phyloP scores from a whole-genome alignment of 2,797 vertebrate genomes.

The Pipistrellus pygmaeus region DNA sequence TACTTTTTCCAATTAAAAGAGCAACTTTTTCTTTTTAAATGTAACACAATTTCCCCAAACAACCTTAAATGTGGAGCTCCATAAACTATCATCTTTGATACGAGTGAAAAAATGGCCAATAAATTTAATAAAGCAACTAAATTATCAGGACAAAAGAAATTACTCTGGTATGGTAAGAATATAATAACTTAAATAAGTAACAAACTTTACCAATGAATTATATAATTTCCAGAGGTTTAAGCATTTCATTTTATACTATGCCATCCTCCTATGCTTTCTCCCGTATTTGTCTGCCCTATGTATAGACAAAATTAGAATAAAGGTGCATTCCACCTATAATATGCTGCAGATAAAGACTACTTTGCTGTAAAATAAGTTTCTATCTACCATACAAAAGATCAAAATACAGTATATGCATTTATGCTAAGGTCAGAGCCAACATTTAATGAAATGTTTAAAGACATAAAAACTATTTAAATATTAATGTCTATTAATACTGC shows the following conservation, averaged over 20 bases:
- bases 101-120: constrained; percentile 19
- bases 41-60: background rate
- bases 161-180: constrained; percentile 38
- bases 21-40: constrained; percentile 36
- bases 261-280: constrained; percentile 26
- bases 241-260: constrained; percentile 44
- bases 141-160: constrained; percentile 42
- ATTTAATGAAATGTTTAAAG: constrained; percentile 72
- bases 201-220: constrained; percentile 2
- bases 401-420: constrained; percentile 67
- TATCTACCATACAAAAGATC: constrained; percentile 70
- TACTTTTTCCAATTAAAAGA: constrained; percentile 21
- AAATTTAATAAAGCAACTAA: constrained; percentile 13
- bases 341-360: constrained; percentile 68
- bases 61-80: constrained; percentile 7
- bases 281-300: background rate
- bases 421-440: constrained; percentile 74
- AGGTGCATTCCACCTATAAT: constrained; percentile 57
- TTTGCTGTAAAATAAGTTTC: constrained; percentile 65
- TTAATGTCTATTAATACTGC: constrained; percentile 5
- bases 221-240: constrained; percentile 42
- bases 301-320: constrained; percentile 65
- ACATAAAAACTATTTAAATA: constrained; percentile 60
- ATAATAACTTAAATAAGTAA: background rate
- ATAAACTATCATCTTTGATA: constrained; percentile 3